A percentile compares a stretch with the other conserved stretches of the same genome.
Conservation (phyloP, 2,797 vertebrate genomes). For the Acrossocheilus fasciatus region DNA sequence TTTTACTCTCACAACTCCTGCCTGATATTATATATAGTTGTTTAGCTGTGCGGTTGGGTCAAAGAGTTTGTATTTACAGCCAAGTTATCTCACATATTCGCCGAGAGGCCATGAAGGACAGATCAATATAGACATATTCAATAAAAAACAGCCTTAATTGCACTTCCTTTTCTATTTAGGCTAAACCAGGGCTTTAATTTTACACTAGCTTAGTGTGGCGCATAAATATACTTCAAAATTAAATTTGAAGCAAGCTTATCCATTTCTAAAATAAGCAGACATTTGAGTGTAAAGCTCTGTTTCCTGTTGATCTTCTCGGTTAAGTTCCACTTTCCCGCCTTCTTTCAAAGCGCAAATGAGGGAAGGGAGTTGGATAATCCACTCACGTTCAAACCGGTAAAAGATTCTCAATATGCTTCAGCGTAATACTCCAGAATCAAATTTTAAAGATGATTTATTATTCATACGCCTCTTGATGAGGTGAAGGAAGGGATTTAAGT, state of each 20-base stretch:
- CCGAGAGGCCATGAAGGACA: background rate
- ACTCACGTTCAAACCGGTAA: conserved; percentile 43
- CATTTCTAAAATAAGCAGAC: conserved; percentile 10
- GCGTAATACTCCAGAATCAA: conserved; percentile 54
- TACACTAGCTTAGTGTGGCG: background rate
- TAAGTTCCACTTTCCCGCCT: background rate
- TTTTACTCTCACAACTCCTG: conserved; percentile 27
- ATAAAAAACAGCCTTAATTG: conserved; percentile 15
- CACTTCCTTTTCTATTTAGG: conserved; percentile 6
- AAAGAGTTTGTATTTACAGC: background rate
- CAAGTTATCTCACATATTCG: background rate
- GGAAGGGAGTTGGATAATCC: conserved; percentile 35
- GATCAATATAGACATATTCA: background rate
- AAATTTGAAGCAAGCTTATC: conserved; percentile 1
- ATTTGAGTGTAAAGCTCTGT: background rate
- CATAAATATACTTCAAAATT: background rate
- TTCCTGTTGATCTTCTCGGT: conserved; percentile 2
- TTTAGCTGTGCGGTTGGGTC: conserved; percentile 4
- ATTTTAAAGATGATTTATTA: conserved; percentile 63
- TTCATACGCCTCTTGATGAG: conserved; percentile 54
- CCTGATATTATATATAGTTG: conserved; percentile 45
- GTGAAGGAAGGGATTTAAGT: conserved; percentile 42
- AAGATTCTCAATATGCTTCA: conserved; percentile 42
- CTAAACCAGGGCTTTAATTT: background rate
- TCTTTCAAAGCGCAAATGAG: background rate